Conservation (phyloP, 2,888 invertebrate species). For the Coecobrya sp. region DNA sequence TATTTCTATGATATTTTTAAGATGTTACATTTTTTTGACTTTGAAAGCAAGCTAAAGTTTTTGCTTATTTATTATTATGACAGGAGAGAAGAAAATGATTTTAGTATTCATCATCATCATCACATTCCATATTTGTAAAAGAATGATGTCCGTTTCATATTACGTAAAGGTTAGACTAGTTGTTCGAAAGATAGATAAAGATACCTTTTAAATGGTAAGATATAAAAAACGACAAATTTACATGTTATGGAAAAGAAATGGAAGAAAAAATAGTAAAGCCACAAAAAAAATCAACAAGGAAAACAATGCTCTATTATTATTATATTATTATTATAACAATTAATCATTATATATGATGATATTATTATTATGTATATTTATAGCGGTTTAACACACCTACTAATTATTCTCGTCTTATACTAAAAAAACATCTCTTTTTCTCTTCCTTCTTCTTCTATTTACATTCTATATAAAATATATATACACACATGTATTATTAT, state of each 20-base stretch:
- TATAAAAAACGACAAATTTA: slow-evolving; percentile 30
- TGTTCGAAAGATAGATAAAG: slow-evolving; percentile 22
- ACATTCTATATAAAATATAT: slow-evolving; percentile 52
- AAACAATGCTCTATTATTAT: slow-evolving; percentile 63
- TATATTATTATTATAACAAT: background rate
- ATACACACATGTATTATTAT: slow-evolving; percentile 16
- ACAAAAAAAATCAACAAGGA: slow-evolving; percentile 67
- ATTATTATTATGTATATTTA: slow-evolving; percentile 40
- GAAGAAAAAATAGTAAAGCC: slow-evolving; percentile 66
- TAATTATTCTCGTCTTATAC: slow-evolving; percentile 46
- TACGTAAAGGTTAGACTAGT: slow-evolving; percentile 42
- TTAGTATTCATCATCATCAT: slow-evolving; percentile 69
- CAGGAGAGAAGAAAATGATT: slow-evolving; percentile 18
- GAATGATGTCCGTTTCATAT: slow-evolving; percentile 80
- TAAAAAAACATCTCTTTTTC: slow-evolving; percentile 75
- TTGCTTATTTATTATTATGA: background rate
- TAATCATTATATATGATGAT: slow-evolving; percentile 12
- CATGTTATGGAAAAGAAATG: slow-evolving; percentile 50
- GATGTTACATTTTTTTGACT: background rate
- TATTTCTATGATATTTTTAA: background rate
- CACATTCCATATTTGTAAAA: slow-evolving; percentile 80
- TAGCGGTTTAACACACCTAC: slow-evolving; percentile 55
- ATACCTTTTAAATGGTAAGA: slow-evolving; percentile 4
- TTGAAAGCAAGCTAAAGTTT: background rate
- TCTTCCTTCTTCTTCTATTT: slow-evolving; percentile 81